A percentile compares a stretch with the other conserved stretches of the same genome.
Conservation (phyloP, 2,113 vertebrate genomes). For the Erinaceus europaeus region DNA sequence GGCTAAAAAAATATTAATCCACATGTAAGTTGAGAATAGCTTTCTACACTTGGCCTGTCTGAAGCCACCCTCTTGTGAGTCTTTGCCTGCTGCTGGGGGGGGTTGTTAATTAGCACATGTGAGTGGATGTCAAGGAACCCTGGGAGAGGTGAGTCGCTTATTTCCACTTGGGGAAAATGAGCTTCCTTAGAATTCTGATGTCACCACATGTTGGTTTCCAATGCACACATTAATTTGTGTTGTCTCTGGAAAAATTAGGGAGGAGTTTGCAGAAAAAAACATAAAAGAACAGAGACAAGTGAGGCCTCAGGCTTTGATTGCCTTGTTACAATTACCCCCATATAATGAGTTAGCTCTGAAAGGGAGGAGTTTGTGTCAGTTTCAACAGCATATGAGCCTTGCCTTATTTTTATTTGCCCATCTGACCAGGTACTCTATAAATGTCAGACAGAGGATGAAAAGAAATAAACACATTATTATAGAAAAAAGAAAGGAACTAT, state of each 20-base stretch:
- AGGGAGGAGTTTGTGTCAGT: background rate
- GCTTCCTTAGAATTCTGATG: constrained; percentile 21
- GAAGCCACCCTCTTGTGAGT: constrained; percentile 11
- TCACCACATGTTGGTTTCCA: background rate
- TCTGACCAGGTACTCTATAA: constrained; percentile 71
- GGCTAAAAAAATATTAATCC: background rate
- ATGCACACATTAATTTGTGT: constrained; percentile 5
- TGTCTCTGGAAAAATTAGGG: constrained; percentile 3
- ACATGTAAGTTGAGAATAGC: background rate
- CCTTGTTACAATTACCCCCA: constrained; percentile 36
- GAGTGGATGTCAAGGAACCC: background rate
- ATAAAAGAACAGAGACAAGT: background rate
- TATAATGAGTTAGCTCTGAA: constrained; percentile 49
- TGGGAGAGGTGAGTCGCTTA: background rate
- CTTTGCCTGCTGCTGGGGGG: background rate
- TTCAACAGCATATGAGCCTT: constrained; percentile 30
- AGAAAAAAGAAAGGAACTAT: constrained; percentile 57
- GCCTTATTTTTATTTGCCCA: constrained; percentile 58
- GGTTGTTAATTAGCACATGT: constrained; percentile 39
- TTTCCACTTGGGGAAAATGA: background rate
- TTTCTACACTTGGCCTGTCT: background rate
- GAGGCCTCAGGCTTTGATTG: background rate
- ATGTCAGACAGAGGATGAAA: constrained; percentile 62
- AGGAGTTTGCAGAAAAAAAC: constrained; percentile 26
- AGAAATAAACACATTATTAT: constrained; percentile 66